A percentile compares a stretch with the other conserved stretches of the same genome.
phyloP scores from a whole-genome alignment of 2,797 vertebrate species.

The Epinephelus coioides region DNA sequence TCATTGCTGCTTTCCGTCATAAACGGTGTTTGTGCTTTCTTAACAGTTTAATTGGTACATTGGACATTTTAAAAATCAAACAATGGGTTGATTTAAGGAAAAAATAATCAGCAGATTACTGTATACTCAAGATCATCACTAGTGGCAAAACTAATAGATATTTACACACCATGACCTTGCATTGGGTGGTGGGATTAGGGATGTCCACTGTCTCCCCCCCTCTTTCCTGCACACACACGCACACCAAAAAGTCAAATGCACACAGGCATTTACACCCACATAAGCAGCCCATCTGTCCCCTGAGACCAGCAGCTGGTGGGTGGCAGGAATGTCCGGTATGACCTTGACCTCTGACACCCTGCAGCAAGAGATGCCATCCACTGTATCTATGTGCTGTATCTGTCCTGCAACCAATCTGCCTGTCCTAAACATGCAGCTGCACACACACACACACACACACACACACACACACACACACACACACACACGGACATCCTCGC shows the following conservation, averaged over 20 bases:
- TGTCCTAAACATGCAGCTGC: conserved; percentile 11
- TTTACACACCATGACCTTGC: not conserved
- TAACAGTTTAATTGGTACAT: not conserved
- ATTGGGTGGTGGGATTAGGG: conserved; percentile 40
- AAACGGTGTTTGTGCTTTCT: not conserved
- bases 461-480: not conserved
- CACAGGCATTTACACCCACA: conserved; percentile 1
- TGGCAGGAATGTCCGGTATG: conserved; percentile 27
- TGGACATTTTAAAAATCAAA: not conserved
- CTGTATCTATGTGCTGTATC: conserved; percentile 39
- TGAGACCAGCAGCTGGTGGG: conserved; percentile 61
- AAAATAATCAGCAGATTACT: not conserved
- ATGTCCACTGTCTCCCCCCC: conserved; percentile 14
- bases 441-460: conserved; percentile 6
- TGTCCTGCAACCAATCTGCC: conserved; percentile 44
- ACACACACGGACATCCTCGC: conserved; percentile 27
- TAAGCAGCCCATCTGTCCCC: conserved; percentile 66
- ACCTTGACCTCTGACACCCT: conserved; percentile 56
- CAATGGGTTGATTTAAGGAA: not conserved
- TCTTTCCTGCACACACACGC: not conserved
- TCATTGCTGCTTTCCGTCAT: not conserved
- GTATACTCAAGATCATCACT: not conserved
- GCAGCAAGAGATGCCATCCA: conserved; percentile 27
- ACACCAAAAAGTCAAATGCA: conserved; percentile 9
- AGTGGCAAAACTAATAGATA: not conserved